A percentile compares a stretch with the other conserved stretches of the same genome.
phyloP scores from a whole-genome alignment of 2,113 vertebrate species.

The Scomber colias region DNA sequence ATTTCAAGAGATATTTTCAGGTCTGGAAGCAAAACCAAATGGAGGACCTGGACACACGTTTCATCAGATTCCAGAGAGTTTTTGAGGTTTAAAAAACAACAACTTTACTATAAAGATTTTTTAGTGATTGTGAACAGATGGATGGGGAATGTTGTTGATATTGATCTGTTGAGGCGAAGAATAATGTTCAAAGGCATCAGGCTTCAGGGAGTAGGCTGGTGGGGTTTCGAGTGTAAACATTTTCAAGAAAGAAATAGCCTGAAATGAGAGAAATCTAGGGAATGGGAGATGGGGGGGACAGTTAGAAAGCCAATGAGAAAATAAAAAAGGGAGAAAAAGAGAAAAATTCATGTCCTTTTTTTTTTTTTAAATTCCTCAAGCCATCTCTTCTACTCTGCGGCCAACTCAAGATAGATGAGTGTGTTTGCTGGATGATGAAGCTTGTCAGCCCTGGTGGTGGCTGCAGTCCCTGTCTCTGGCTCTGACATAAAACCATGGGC shows the following conservation, averaged over 20 bases:
- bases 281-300: constrained; percentile 34
- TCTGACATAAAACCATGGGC: constrained; percentile 72
- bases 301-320: constrained; percentile 39
- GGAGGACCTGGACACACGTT: constrained; percentile 41
- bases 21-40: constrained; percentile 36
- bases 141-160: constrained; percentile 62
- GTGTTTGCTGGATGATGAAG: constrained; percentile 63
- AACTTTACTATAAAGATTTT: constrained; percentile 49
- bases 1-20: constrained; percentile 47
- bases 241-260: constrained; percentile 55
- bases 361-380: constrained; percentile 18
- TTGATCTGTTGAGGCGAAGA: constrained; percentile 74
- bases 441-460: constrained; percentile 52
- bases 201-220: constrained; percentile 56
- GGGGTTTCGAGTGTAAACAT: constrained; percentile 68
- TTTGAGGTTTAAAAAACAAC: constrained; percentile 37
- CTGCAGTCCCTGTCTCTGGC: constrained; percentile 57
- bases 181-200: constrained; percentile 70
- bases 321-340: constrained; percentile 6
- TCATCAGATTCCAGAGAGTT: constrained; percentile 55
- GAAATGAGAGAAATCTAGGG: constrained; percentile 56
- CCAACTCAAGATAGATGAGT: constrained; percentile 58
- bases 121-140: constrained; percentile 56
- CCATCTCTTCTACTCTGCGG: constrained; percentile 47
- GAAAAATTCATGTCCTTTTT: constrained; percentile 37